Conservation (phyloP, 2,113 vertebrate species). For the Plestiodon gilberti region DNA sequence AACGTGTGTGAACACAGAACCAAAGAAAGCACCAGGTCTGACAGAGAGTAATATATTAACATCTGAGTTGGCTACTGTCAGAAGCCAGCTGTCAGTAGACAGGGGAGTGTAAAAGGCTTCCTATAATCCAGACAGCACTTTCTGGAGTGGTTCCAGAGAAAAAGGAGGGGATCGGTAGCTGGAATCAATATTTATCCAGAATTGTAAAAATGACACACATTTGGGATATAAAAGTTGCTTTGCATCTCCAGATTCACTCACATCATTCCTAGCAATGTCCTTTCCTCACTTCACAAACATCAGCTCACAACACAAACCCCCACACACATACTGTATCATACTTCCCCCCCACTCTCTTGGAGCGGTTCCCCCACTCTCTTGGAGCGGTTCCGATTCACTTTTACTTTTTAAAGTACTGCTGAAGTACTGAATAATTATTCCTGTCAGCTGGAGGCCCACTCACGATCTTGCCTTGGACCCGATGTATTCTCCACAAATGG, state of each 20-base stretch:
- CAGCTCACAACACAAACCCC: constrained; percentile 7
- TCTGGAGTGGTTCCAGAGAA: neutral
- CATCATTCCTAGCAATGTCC: constrained; percentile 22
- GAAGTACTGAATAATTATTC: neutral
- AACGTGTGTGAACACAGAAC: constrained; percentile 47
- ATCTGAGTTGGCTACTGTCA: constrained; percentile 27
- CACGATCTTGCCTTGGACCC: accelerated
- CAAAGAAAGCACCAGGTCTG: constrained; percentile 1
- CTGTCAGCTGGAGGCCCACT: neutral
- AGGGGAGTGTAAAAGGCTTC: neutral
- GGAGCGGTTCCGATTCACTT: neutral
- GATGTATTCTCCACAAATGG: neutral
- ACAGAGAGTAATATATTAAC: constrained; percentile 24
- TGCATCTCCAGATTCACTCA: neutral
- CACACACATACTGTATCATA: constrained; percentile 3
- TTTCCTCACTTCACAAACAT: constrained; percentile 8
- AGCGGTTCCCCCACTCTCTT: accelerated
- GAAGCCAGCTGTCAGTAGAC: constrained; percentile 68
- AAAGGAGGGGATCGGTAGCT: neutral
- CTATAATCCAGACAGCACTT: neutral
- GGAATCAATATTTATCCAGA: neutral
- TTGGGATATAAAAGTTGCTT: accelerated
- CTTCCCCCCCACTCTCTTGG: accelerated
- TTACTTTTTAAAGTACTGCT: neutral
- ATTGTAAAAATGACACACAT: neutral